Evolutionary conservation across 2,113 vertebrate species (phyloP).

Genomic region (Ammodytes dubius): DNA sequence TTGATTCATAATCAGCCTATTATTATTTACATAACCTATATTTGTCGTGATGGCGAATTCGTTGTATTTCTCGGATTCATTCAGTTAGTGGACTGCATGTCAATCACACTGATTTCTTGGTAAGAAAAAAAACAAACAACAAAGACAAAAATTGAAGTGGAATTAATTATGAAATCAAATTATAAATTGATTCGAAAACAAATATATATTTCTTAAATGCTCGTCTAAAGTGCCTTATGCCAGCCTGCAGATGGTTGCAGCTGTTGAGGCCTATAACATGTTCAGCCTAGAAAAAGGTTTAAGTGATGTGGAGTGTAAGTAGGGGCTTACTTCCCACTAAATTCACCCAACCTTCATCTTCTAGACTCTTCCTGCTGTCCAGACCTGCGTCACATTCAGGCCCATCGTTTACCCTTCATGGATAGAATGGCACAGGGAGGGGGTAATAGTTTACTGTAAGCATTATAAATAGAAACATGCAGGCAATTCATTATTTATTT

Average conservation of each 20-base stretch:
- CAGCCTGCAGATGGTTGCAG: slow-evolving; percentile 23
- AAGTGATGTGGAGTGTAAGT: slow-evolving; percentile 15
- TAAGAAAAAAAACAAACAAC: too few relatives aligned
- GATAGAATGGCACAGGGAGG: slow-evolving; percentile 36
- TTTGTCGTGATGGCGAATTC: background rate
- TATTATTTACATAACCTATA: background rate
- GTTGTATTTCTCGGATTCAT: background rate
- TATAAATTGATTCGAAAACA: background rate
- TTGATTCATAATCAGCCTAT: background rate
- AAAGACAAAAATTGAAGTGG: background rate
- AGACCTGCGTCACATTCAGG: slow-evolving; percentile 52
- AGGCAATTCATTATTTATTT: slow-evolving; percentile 74
- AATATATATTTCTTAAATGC: background rate
- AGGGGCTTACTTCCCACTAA: background rate
- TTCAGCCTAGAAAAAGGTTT: slow-evolving; percentile 20
- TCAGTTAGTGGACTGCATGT: background rate
- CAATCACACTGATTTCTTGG: background rate
- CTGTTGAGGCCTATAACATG: slow-evolving; percentile 48
- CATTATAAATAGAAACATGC: slow-evolving; percentile 74
- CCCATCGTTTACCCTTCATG: slow-evolving; percentile 54
- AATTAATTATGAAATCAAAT: background rate
- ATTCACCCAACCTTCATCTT: slow-evolving; percentile 9
- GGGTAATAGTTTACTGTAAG: slow-evolving; percentile 65
- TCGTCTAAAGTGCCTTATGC: background rate
- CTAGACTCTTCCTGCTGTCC: slow-evolving; percentile 28